phyloP scores from a whole-genome alignment of 2,888 invertebrate species.

The Lapara coniferarum region DNA sequence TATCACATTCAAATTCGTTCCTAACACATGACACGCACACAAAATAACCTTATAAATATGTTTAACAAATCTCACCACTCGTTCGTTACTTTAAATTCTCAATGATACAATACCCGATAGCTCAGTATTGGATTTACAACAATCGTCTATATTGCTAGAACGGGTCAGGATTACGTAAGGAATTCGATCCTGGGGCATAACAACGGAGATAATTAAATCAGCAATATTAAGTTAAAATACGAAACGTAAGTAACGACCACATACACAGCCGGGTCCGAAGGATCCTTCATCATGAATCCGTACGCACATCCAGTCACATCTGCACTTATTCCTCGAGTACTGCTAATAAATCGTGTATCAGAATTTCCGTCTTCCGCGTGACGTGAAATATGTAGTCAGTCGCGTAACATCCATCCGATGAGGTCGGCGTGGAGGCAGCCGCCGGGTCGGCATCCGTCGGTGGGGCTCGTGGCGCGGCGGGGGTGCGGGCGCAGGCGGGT shows the following conservation, averaged over 20 bases:
- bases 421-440: not conserved
- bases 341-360: constrained; percentile 11
- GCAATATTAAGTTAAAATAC: constrained; percentile 18
- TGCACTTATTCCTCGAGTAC: constrained; percentile 16
- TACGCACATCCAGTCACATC: constrained; percentile 19
- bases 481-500: constrained; percentile 1
- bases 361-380: constrained; percentile 10
- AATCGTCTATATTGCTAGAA: constrained; percentile 21
- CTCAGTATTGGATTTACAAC: constrained; percentile 17
- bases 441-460: constrained; percentile 10
- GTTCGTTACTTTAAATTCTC: constrained; percentile 18
- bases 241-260: constrained; percentile 16
- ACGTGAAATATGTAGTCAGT: constrained; percentile 11
- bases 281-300: constrained; percentile 6
- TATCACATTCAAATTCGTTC: constrained; percentile 22
- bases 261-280: constrained; percentile 15
- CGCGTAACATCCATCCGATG: constrained; percentile 33
- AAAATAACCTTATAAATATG: constrained; percentile 23
- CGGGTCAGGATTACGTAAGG: constrained; percentile 20
- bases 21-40: constrained; percentile 24
- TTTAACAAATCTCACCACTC: constrained; percentile 23
- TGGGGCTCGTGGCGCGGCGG: constrained; percentile 8
- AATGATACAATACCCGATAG: constrained; percentile 18
- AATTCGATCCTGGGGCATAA: constrained; percentile 22
- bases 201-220: constrained; percentile 17